Conservation (phyloP, 2,113 vertebrate species). For the Leptobrachium ailaonicum region DNA sequence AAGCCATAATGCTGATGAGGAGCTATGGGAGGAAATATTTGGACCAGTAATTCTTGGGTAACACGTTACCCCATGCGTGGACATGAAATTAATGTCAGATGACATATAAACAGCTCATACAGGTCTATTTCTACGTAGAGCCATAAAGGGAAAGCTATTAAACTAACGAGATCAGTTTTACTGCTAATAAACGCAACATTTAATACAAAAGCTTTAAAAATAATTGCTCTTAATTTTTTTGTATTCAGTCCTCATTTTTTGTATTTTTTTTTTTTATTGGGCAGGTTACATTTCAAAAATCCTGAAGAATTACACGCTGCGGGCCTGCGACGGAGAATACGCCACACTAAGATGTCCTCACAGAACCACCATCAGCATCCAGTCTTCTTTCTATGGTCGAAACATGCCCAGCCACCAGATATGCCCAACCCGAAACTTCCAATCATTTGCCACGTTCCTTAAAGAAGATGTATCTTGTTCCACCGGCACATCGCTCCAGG, state of each 20-base stretch:
- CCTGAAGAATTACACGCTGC: constrained; percentile 82
- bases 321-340: constrained; percentile 84
- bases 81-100: too few species aligned
- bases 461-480: constrained; percentile 78
- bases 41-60: too few species aligned
- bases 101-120: too few species aligned
- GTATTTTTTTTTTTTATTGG: constrained; percentile 17
- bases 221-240: too few species aligned
- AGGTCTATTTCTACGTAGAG: too few species aligned
- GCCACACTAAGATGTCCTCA: constrained; percentile 82
- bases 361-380: constrained; percentile 85
- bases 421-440: constrained; percentile 73
- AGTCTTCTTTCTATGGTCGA: constrained; percentile 85
- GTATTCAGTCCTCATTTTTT: neutral
- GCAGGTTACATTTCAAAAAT: constrained; percentile 81
- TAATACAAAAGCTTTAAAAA: too few species aligned
- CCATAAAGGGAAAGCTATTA: too few species aligned
- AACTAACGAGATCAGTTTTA: too few species aligned
- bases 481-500: constrained; percentile 83
- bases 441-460: constrained; percentile 59
- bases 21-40: too few species aligned
- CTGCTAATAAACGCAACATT: too few species aligned
- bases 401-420: constrained; percentile 70
- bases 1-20: too few species aligned
- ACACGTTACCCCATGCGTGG: too few species aligned